These are phyloP conservation scores for Lobophora halterata DNA, from an alignment of 2,888 invertebrate genomes.

Conservation along the genomic window DNA sequence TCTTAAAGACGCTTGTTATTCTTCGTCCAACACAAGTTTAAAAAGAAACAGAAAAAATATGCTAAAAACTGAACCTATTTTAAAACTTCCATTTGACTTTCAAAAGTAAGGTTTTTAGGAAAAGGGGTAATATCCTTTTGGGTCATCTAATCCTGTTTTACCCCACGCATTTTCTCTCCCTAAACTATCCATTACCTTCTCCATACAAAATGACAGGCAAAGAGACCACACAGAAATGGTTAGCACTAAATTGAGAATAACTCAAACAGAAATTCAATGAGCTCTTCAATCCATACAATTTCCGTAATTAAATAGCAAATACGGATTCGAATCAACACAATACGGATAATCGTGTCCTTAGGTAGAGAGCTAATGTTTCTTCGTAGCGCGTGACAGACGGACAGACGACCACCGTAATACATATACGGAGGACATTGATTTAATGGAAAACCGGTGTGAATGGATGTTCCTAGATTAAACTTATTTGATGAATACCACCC, in stretches of 20 bases:
- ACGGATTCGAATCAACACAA: slow-evolving; percentile 23
- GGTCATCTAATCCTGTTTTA: too few species aligned
- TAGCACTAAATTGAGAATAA: neutral
- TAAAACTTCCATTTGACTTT: too few species aligned
- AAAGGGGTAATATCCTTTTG: too few species aligned
- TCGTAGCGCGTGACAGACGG: slow-evolving; percentile 51
- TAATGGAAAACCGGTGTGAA: slow-evolving; percentile 55
- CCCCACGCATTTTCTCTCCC: too few species aligned
- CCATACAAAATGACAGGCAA: too few species aligned
- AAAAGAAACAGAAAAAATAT: too few species aligned
- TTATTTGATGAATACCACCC: slow-evolving; percentile 44
- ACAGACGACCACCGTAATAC: slow-evolving; percentile 45
- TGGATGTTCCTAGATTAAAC: slow-evolving; percentile 47
- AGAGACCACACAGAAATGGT: too few species aligned
- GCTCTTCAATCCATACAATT: slow-evolving; percentile 2
- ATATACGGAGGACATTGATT: slow-evolving; percentile 69
- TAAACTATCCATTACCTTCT: too few species aligned
- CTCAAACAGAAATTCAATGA: slow-evolving; percentile 6
- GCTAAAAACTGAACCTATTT: too few species aligned
- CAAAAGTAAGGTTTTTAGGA: too few species aligned
- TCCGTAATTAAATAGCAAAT: slow-evolving; percentile 23
- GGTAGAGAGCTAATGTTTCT: slow-evolving; percentile 41
- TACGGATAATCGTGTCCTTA: slow-evolving; percentile 26
- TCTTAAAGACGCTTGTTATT: too few species aligned
- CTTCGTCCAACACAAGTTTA: too few species aligned